Conservation (phyloP, 2,888 invertebrate species). For the Lasioglossum lativentre region DNA sequence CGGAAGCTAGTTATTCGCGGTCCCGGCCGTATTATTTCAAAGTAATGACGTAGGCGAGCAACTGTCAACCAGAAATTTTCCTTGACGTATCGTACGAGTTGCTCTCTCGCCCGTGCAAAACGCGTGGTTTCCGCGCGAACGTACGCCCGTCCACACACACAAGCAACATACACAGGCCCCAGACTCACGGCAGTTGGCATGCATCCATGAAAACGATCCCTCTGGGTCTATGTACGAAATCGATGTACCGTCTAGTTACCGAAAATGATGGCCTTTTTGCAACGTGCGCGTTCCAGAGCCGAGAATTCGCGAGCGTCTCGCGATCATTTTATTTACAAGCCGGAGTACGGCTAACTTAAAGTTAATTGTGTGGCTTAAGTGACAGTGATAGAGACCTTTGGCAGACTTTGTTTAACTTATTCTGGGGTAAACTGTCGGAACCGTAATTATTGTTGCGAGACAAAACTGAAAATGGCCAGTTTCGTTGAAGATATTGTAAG, state of each 20-base stretch:
- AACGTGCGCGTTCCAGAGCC: slow-evolving; percentile 14
- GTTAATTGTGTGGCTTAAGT: neutral
- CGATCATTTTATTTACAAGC: neutral
- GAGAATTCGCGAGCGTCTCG: neutral
- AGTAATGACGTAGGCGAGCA: slow-evolving; percentile 52
- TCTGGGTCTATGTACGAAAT: slow-evolving; percentile 63
- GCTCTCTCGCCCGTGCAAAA: slow-evolving; percentile 34
- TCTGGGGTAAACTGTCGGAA: neutral
- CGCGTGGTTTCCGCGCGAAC: slow-evolving; percentile 48
- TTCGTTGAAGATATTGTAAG: neutral
- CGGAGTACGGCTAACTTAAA: neutral
- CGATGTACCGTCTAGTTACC: slow-evolving; percentile 65
- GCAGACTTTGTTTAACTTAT: neutral
- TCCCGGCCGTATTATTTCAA: slow-evolving; percentile 51
- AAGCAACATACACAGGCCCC: slow-evolving; percentile 35
- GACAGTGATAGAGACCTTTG: neutral
- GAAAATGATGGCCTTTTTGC: slow-evolving; percentile 55
- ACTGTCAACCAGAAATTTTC: slow-evolving; percentile 68
- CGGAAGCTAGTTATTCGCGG: slow-evolving; percentile 46
- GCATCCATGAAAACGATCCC: slow-evolving; percentile 67
- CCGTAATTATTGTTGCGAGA: neutral
- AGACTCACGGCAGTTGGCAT: slow-evolving; percentile 67
- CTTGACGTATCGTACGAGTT: slow-evolving; percentile 55
- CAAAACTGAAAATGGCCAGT: neutral
- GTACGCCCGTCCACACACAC: slow-evolving; percentile 27